phyloP scores from a whole-genome alignment of 2,113 vertebrate species.

The Podilymbus podiceps region DNA sequence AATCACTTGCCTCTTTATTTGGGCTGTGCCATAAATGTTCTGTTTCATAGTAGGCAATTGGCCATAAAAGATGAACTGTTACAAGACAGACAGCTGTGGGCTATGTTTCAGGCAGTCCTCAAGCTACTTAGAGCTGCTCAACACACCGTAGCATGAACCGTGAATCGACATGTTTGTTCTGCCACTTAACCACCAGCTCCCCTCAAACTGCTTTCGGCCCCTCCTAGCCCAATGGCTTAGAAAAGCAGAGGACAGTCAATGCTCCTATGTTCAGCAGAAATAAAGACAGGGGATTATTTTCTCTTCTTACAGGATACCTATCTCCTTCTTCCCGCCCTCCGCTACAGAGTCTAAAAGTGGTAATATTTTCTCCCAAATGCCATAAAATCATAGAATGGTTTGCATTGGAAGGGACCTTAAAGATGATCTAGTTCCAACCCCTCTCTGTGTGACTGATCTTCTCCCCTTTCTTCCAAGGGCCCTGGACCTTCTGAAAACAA shows the following conservation, averaged over 20 bases:
- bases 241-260: background rate
- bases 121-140: background rate
- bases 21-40: background rate
- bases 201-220: background rate
- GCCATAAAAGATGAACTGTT: slow-evolving; percentile 33
- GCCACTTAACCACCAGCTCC: background rate
- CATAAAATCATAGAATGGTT: too few species aligned
- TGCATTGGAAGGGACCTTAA: too few species aligned
- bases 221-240: background rate
- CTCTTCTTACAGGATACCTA: background rate
- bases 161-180: background rate
- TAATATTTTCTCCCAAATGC: background rate
- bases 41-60: background rate
- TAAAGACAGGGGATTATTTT: background rate
- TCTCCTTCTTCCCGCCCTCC: background rate
- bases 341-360: background rate
- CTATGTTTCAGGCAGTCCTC: slow-evolving; percentile 21
- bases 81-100: background rate
- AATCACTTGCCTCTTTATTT: slow-evolving; percentile 6
- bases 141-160: background rate
- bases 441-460: background rate
- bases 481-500: background rate
- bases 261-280: background rate
- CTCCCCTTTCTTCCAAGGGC: background rate
- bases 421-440: too few species aligned